Evolutionary conservation across 1,140 invertebrate genomes (phyloP).

Genomic region (Monomorium pharaonis): DNA sequence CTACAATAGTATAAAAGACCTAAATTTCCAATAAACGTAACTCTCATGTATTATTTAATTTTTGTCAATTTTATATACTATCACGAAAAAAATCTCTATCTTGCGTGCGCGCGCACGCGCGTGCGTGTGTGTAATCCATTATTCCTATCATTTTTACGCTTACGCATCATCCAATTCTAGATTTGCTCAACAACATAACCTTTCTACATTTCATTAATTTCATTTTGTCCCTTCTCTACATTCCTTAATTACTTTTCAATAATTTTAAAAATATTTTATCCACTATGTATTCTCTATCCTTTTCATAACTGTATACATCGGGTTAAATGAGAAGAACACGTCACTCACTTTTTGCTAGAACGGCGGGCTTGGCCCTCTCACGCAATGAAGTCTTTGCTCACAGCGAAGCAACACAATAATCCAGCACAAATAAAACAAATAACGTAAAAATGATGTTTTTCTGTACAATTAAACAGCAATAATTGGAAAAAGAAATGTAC

Average conservation of each 20-base stretch:
- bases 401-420: neutral
- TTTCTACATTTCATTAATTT: neutral
- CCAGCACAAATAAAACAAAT: neutral
- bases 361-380: neutral
- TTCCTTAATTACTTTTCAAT: neutral
- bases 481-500: neutral
- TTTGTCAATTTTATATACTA: no score
- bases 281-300: neutral
- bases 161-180: neutral
- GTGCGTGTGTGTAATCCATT: no score
- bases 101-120: no score
- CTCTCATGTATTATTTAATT: no score
- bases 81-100: no score
- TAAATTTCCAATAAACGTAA: no score
- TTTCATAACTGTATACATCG: neutral
- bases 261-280: neutral
- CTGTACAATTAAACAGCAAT: neutral
- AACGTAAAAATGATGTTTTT: neutral
- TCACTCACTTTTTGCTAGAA: constrained; percentile 15
- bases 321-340: neutral
- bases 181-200: neutral
- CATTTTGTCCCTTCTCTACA: neutral
- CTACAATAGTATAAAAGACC: no score
- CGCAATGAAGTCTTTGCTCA: neutral
- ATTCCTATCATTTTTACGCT: neutral